These are phyloP conservation scores for Ceuthmochares aereus DNA, from an alignment of 2,113 vertebrate species.

Conservation along the genomic window DNA sequence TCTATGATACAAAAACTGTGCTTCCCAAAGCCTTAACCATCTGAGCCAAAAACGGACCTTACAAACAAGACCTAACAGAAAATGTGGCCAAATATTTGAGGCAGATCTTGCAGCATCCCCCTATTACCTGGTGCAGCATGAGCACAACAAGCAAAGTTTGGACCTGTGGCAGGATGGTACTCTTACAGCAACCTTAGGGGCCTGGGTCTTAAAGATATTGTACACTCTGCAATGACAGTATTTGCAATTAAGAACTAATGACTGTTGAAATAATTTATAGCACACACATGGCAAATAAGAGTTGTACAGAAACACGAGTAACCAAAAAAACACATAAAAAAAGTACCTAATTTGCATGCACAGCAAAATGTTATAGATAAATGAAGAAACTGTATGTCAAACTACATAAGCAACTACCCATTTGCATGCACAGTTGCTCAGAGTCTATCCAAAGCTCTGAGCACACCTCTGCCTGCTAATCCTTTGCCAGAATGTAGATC, in stretches of 20 bases:
- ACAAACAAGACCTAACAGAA: neutral
- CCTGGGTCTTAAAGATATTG: neutral
- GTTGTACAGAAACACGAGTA: neutral
- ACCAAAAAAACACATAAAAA: neutral
- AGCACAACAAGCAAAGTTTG: neutral
- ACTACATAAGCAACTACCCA: neutral
- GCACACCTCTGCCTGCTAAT: neutral
- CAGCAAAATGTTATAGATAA: neutral
- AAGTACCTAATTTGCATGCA: neutral
- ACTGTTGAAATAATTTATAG: neutral
- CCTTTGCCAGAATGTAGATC: neutral
- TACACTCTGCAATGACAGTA: neutral
- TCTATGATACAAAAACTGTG: accelerated
- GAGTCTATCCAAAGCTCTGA: neutral
- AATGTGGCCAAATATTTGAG: neutral
- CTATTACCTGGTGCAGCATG: neutral
- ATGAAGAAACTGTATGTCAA: neutral
- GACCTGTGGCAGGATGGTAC: neutral
- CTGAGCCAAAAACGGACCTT: neutral
- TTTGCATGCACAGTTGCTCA: neutral
- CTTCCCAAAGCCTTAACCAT: neutral
- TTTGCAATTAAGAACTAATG: neutral
- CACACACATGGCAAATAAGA: neutral
- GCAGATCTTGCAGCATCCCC: neutral
- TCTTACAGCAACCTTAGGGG: neutral